Base-by-base conservation (phyloP, 1,140 invertebrate genomes). In the Anastrepha obliqua region DNA sequence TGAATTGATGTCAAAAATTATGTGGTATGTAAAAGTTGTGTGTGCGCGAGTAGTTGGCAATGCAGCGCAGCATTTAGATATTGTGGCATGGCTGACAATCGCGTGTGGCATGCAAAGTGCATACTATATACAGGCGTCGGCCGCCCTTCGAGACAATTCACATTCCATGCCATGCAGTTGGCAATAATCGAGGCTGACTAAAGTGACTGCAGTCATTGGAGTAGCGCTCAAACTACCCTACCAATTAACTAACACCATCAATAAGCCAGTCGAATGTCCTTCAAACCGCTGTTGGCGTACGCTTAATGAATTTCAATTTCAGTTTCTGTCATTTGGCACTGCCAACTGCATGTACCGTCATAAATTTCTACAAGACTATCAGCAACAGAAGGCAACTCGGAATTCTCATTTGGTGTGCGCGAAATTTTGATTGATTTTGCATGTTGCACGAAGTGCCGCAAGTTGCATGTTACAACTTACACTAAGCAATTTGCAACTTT, bases 1-100 rank as follows among this genome's bases (percentile, higher is more conserved):
- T 29, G 86, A 87, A 87, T 87, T 87, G 67, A 67, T 87, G 86
- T 87, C 86, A 70, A 67, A 87, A 87, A 70, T 70, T 62, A 87
- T 87, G 67, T 65, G 86, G 4, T 11, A 11, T n/a, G 39, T 47
- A 51, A 17, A 81, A 55, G 42, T 47, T 81, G 47, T n/a, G 6
- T 55, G 47, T n/a, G 42, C n/a, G 17, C 15, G 60, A n/a, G 39
- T 81, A 20, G 6, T 3, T 51, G 9, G 9, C 2, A 51, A 17
- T 55, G 17, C 1, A n/a, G 47, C n/a, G 5, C 29, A 74, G 44
- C 11, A 39, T 4, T 39, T 42, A 47, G 6, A 20, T 17, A 39
- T 7, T 62, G 9, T n/a, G 15, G 9, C 51, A 58, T 29, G 58
- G 20, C 11, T 2, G 5, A 11, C 60, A 64, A n/a, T 39, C 59